Evolutionary conservation across 2,888 invertebrate species (phyloP).

Genomic region (Teleogryllus oceanicus): DNA sequence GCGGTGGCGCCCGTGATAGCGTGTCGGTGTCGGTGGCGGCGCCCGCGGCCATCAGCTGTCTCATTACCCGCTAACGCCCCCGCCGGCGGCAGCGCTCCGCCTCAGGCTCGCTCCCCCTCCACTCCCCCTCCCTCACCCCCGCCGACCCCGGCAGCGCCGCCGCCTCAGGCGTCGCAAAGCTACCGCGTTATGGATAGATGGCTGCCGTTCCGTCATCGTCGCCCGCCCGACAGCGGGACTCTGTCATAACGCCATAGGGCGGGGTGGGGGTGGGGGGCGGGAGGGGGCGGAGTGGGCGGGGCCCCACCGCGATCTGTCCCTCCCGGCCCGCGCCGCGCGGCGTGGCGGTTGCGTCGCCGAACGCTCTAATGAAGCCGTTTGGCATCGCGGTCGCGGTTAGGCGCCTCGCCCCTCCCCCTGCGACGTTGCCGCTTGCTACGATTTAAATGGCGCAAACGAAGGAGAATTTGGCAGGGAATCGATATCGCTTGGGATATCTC

Average conservation of each 20-base stretch:
- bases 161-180: background rate
- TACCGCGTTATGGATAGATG: background rate
- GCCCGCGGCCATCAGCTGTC: slow-evolving; percentile 8
- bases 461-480: too few relatives aligned
- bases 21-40: too few relatives aligned
- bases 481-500: too few relatives aligned
- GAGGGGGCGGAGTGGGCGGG: background rate
- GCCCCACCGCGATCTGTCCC: background rate
- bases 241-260: background rate
- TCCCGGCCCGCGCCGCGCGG: background rate
- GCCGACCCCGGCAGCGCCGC: background rate
- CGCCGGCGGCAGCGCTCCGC: background rate
- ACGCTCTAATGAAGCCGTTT: background rate
- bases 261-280: background rate
- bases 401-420: too few relatives aligned
- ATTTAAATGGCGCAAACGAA: too few relatives aligned
- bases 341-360: background rate
- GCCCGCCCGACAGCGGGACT: slow-evolving; percentile 1
- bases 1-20: too few relatives aligned
- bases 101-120: background rate
- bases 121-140: background rate
- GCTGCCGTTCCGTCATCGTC: slow-evolving; percentile 10
- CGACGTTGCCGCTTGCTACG: too few relatives aligned
- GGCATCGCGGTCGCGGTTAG: background rate
- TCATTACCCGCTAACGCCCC: slow-evolving; percentile 8